A percentile compares a stretch with the other conserved stretches of the same genome.
Conservation (phyloP, 2,113 vertebrate genomes). For the Cololabis saira region DNA sequence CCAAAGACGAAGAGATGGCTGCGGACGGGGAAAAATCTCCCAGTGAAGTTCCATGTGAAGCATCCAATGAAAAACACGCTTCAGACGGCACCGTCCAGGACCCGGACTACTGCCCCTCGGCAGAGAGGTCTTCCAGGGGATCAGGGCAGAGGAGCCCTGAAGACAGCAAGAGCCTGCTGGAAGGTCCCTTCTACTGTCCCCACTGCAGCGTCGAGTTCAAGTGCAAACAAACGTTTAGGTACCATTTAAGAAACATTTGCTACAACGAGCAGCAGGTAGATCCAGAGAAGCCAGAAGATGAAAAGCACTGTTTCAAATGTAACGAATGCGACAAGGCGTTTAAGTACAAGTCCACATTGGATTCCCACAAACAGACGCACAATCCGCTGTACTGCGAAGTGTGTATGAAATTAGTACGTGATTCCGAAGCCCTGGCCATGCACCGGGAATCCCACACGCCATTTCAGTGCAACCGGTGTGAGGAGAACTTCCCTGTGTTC, state of each 20-base stretch:
- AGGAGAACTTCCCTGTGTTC: conserved; percentile 72
- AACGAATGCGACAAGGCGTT: conserved; percentile 73
- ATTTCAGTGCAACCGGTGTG: conserved; percentile 75
- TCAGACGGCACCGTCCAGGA: conserved; percentile 25
- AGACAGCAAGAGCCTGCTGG: conserved; percentile 28
- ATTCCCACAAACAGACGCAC: conserved; percentile 77
- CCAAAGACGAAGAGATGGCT: conserved; percentile 3
- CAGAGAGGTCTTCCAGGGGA: conserved; percentile 29
- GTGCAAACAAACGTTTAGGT: conserved; percentile 73
- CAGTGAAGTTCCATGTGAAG: conserved; percentile 12
- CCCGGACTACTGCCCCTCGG: conserved; percentile 9
- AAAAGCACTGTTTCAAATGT: conserved; percentile 68
- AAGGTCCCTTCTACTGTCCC: conserved; percentile 72
- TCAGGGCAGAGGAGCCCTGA: conserved; percentile 42
- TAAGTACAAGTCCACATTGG: conserved; percentile 71
- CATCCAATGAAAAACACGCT: conserved; percentile 6
- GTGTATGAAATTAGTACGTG: conserved; percentile 74
- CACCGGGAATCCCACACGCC: conserved; percentile 77
- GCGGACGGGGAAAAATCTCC: conserved; percentile 45
- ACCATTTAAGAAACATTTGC: conserved; percentile 74
- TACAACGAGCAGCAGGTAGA: conserved; percentile 77
- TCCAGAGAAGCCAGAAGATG: conserved; percentile 61
- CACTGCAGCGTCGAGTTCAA: conserved; percentile 76
- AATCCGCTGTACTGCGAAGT: conserved; percentile 78
- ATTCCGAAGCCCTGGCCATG: conserved; percentile 64